Evolutionary conservation across 2,797 vertebrate genomes (phyloP), one percentile per base, ranked within the genome.

Genomic region (Spatula clypeata): DNA sequence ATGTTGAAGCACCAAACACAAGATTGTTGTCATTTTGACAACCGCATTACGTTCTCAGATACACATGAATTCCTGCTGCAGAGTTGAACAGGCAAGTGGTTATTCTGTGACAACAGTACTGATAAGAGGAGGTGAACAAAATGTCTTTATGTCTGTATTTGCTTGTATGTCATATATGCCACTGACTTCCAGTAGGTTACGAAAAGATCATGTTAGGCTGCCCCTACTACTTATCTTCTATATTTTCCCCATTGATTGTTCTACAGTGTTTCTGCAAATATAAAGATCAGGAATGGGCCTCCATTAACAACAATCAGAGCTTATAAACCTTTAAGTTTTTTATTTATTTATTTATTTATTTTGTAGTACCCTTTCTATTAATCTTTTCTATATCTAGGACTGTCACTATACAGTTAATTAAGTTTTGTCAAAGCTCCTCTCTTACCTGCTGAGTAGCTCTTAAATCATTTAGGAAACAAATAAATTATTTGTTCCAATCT

Each of bases 1-100:
- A 71, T 83, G n/a, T 77, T 90, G 77, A 93, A 88, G 66, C 13
- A 4, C 82, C 81, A 53, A 79, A 81, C 61, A 74, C 58, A 66
- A 93, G 95, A 95, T 94, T 95, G 94, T 86, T 94, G 95, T 97
- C 93, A 83, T 88, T 95, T 97, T 95, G 97, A 98, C 97, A 95
- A 97, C 92, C 3, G 1, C 60, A 84, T 97, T 97, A 89, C 14
- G 0, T 84, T 97, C 93, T 85, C 79, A 88, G 95, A 92, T 90
- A 93, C 90, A 96, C 89, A 82, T 93, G 93, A 93, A 58, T 94
- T 96, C 88, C 67, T 92, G 13, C 92, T 94, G 93, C 82, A 76
- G 94, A 94, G 90, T 80, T 96, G 94, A 96, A 80, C 77, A 77
- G 81, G 64, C 58, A 82, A 94, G 67, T 77, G 49, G 90, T 94